Conservation (phyloP, 1,140 invertebrate species). For the Acromyrmex heyeri region DNA sequence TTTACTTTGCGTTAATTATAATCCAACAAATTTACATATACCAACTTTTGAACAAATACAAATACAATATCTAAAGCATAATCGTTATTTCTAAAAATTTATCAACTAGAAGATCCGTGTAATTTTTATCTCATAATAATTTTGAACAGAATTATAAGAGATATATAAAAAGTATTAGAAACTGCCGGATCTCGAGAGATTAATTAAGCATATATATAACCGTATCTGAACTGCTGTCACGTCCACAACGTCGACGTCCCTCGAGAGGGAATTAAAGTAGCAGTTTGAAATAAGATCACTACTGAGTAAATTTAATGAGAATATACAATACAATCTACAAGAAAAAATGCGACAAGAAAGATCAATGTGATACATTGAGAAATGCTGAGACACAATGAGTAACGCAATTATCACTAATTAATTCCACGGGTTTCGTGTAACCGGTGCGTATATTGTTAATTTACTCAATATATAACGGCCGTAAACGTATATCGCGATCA, state of each 20-base stretch:
- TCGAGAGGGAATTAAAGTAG: slow-evolving; percentile 4
- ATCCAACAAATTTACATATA: too few relatives aligned
- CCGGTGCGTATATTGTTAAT: slow-evolving; percentile 69
- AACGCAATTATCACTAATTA: slow-evolving; percentile 80
- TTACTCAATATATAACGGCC: slow-evolving; percentile 3
- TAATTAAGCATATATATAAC: slow-evolving; percentile 23
- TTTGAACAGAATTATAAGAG: not conserved
- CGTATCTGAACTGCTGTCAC: slow-evolving; percentile 1
- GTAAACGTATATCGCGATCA: slow-evolving; percentile 35
- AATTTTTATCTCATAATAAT: not conserved
- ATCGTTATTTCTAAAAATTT: too few relatives aligned
- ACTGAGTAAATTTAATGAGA: slow-evolving; percentile 54
- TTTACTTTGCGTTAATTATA: too few relatives aligned
- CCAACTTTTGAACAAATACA: too few relatives aligned
- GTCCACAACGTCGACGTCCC: not conserved
- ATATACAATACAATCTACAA: not conserved
- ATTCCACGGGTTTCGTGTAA: slow-evolving; percentile 77
- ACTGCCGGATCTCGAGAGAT: slow-evolving; percentile 17
- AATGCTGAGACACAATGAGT: not conserved
- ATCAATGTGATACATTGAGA: slow-evolving; percentile 24
- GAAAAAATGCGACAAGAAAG: slow-evolving; percentile 39
- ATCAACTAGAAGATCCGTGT: not conserved
- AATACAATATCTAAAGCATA: too few relatives aligned
- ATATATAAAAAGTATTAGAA: not conserved
- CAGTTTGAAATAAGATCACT: slow-evolving; percentile 53